Evolutionary conservation across 2,888 invertebrate genomes (phyloP).

Genomic region (Nomada lathburiana): DNA sequence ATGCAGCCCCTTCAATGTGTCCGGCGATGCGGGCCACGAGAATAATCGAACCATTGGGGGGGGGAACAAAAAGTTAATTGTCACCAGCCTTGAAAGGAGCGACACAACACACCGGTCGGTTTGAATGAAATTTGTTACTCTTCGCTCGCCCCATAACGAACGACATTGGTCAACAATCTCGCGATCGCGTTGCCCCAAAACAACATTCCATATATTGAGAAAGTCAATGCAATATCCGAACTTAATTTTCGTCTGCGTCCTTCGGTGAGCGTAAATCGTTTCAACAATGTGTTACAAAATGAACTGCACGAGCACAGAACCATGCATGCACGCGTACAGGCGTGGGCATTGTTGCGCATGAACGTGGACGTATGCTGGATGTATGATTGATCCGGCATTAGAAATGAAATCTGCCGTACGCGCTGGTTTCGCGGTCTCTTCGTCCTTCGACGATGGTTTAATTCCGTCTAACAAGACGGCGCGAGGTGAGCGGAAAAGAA

Average conservation of each 20-base stretch:
- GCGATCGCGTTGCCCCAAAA: too few relatives aligned
- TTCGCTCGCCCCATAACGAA: neutral
- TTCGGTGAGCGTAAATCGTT: too few relatives aligned
- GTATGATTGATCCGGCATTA: too few relatives aligned
- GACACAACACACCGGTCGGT: neutral
- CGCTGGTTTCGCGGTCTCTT: neutral
- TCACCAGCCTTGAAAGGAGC: conserved; percentile 28
- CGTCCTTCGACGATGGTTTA: neutral
- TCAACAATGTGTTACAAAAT: too few relatives aligned
- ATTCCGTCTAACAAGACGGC: conserved; percentile 6
- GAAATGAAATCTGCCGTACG: neutral
- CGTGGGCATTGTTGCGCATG: neutral
- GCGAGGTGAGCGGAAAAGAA: conserved; percentile 1
- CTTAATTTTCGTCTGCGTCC: too few relatives aligned
- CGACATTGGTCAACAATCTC: too few relatives aligned
- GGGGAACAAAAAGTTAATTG: conserved; percentile 27
- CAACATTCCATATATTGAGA: too few relatives aligned
- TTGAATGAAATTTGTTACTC: conserved; percentile 2
- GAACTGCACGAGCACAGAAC: too few relatives aligned
- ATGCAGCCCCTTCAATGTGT: conserved; percentile 3
- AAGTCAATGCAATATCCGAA: neutral
- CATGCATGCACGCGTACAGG: neutral
- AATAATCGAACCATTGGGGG: conserved; percentile 25
- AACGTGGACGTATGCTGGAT: neutral
- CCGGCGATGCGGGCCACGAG: conserved; percentile 8